phyloP scores from a whole-genome alignment of 1,140 invertebrate genomes.

The Tribolium madens region DNA sequence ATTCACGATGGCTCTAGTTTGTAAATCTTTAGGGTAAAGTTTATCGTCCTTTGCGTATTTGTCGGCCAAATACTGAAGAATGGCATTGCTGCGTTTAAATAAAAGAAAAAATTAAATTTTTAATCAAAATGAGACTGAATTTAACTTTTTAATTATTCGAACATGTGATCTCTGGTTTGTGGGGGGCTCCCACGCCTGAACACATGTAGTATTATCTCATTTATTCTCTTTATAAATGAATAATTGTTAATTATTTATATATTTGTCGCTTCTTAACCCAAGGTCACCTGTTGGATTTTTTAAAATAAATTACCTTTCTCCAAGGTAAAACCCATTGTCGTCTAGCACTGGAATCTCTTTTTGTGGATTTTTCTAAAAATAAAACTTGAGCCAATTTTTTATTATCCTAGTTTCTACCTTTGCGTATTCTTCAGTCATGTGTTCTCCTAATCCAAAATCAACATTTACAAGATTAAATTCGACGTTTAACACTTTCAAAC shows the following conservation, averaged over 20 bases:
- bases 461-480: slow-evolving; percentile 75
- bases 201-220: neutral
- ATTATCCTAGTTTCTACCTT: slow-evolving; percentile 67
- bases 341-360: slow-evolving; percentile 83
- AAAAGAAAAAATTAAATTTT: slow-evolving; percentile 43
- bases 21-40: slow-evolving; percentile 78
- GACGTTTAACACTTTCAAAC: slow-evolving; percentile 73
- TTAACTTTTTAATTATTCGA: neutral
- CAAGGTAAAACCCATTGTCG: slow-evolving; percentile 77
- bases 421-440: slow-evolving; percentile 77
- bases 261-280: neutral
- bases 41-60: slow-evolving; percentile 74
- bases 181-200: neutral
- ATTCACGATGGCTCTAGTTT: slow-evolving; percentile 78
- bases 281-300: neutral
- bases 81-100: slow-evolving; percentile 72
- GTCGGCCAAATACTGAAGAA: slow-evolving; percentile 81
- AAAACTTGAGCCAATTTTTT: neutral
- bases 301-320: slow-evolving; percentile 71
- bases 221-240: neutral
- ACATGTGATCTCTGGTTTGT: neutral
- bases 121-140: no score
- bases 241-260: neutral
- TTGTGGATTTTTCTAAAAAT: slow-evolving; percentile 79
- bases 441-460: slow-evolving; percentile 76